phyloP scores from a whole-genome alignment of 2,888 invertebrate genomes.

The Achlya flavicornis region DNA sequence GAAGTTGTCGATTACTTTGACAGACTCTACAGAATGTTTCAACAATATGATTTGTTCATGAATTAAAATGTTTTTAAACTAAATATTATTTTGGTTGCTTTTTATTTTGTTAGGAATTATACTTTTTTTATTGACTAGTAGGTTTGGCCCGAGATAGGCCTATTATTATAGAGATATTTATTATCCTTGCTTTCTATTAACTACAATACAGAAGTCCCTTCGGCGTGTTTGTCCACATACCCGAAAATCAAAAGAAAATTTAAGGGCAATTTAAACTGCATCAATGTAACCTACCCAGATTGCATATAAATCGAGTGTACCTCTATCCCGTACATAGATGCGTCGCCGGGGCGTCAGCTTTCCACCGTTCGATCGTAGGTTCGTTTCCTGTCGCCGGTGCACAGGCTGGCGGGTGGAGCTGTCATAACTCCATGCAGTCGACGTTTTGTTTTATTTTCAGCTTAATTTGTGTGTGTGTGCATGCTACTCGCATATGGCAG shows the following conservation, averaged over 20 bases:
- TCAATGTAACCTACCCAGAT: neutral
- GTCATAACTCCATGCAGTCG: neutral
- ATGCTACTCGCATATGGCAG: neutral
- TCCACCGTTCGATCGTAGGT: constrained; percentile 28
- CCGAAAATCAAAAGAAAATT: too few species aligned
- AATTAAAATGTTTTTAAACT: neutral
- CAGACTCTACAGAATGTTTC: neutral
- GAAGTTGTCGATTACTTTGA: neutral
- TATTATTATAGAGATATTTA: too few species aligned
- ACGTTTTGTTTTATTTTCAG: neutral
- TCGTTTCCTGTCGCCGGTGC: constrained; percentile 44
- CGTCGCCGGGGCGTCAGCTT: constrained; percentile 32
- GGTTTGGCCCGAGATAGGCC: too few species aligned
- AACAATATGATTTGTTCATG: neutral
- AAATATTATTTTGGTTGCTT: too few species aligned
- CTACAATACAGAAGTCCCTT: too few species aligned
- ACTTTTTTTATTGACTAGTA: too few species aligned
- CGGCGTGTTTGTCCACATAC: too few species aligned
- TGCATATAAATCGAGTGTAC: neutral
- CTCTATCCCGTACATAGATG: neutral
- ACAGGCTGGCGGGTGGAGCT: constrained; percentile 6
- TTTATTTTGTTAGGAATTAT: too few species aligned
- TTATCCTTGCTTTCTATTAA: too few species aligned
- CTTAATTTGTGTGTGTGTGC: neutral
- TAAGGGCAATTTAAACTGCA: too few species aligned